Evolutionary conservation across 2,797 vertebrate genomes (phyloP).

Genomic region (Sebastiscus albofasciatus): DNA sequence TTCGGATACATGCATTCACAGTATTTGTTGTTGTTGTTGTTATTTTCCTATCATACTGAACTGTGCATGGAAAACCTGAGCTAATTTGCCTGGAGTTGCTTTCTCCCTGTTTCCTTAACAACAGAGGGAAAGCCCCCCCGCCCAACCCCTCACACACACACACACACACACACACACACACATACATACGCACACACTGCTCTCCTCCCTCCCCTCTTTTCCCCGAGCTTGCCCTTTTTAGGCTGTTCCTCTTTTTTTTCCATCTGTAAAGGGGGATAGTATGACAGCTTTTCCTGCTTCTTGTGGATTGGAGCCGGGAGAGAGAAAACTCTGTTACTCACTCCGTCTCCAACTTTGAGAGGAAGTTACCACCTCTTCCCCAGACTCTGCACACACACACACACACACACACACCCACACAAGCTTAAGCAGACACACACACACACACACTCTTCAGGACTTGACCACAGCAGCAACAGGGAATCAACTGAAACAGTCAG

Average conservation of each 20-base stretch:
- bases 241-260: slow-evolving; percentile 79
- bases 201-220: slow-evolving; percentile 65
- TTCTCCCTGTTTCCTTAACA: slow-evolving; percentile 73
- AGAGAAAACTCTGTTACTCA: slow-evolving; percentile 75
- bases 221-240: slow-evolving; percentile 82
- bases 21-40: slow-evolving; percentile 7
- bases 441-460: slow-evolving; percentile 53
- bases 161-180: slow-evolving; percentile 24
- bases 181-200: slow-evolving; percentile 23
- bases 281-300: slow-evolving; percentile 81
- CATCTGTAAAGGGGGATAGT: slow-evolving; percentile 69
- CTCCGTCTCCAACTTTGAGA: slow-evolving; percentile 72
- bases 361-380: slow-evolving; percentile 82
- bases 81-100: slow-evolving; percentile 70
- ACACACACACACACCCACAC: slow-evolving; percentile 29
- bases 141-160: slow-evolving; percentile 3
- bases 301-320: slow-evolving; percentile 65
- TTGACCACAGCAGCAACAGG: slow-evolving; percentile 67
- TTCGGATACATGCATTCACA: neutral
- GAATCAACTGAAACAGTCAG: slow-evolving; percentile 45
- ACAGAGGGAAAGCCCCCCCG: slow-evolving; percentile 57
- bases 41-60: slow-evolving; percentile 53
- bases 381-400: slow-evolving; percentile 54
- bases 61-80: slow-evolving; percentile 70
- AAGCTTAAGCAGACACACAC: neutral